Conservation (phyloP, 2,888 invertebrate genomes). For the Oxyteleia sp. region DNA sequence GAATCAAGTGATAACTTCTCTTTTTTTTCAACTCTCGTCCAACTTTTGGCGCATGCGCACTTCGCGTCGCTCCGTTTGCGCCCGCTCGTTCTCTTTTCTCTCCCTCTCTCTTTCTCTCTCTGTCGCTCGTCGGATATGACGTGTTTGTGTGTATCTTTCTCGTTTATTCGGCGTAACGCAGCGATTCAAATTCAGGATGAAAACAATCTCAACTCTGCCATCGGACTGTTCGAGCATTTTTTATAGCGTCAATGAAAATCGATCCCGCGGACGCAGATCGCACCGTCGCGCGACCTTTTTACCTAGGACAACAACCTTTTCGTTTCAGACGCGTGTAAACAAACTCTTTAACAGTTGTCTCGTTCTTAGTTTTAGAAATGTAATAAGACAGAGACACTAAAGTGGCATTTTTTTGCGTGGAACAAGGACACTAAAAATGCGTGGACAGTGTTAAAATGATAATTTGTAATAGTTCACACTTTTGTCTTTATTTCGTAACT, state of each 20-base stretch:
- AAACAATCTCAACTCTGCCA: constrained; percentile 49
- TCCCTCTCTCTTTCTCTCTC: neutral
- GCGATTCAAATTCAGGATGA: constrained; percentile 60
- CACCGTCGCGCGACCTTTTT: constrained; percentile 28
- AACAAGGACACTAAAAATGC: no score
- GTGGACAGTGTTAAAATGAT: no score
- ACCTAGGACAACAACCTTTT: constrained; percentile 39
- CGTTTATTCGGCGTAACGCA: constrained; percentile 54
- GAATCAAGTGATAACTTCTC: constrained; percentile 63
- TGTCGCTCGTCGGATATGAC: constrained; percentile 3
- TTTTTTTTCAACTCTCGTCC: constrained; percentile 39
- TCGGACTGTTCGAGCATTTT: constrained; percentile 20
- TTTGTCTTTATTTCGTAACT: no score
- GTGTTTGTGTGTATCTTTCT: constrained; percentile 42
- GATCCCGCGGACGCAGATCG: constrained; percentile 28
- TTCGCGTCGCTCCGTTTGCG: no score
- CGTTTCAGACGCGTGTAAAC: constrained; percentile 21
- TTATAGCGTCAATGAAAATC: constrained; percentile 50
- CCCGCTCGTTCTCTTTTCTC: no score
- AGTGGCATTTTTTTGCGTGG: no score
- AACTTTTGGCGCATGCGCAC: constrained; percentile 53
- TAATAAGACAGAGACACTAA: no score
- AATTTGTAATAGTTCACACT: no score
- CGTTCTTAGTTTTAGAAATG: no score
- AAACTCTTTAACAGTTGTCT: constrained; percentile 8